Base-by-base conservation (phyloP, 2,888 invertebrate species). In the Cheilosia grossa region DNA sequence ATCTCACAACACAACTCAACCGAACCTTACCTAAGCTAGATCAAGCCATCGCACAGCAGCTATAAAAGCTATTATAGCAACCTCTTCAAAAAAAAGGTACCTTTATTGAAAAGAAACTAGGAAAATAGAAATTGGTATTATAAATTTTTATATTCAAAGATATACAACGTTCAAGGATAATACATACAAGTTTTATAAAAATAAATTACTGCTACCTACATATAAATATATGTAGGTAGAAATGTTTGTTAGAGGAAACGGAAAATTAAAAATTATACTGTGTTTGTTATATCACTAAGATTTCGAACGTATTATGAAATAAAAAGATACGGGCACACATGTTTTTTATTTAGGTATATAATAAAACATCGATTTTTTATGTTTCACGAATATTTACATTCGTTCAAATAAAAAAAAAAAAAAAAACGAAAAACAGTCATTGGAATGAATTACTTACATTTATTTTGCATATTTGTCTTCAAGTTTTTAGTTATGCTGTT, bases 151-250 rank as follows among this genome's bases (percentile, higher is more conserved):
- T 37, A 66, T 53, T 66, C n/a, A 24, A 64, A 51, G 13, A 19
- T 47, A 27, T 17, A 17, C 27, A 61, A 44, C 44, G 37, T 21
- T 40, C 19, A 37, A n/a, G n/a, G 15, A 21, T 37, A 47, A 63
- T 66, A 40, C 24, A 24, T 51, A 24, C 21, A 53, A 24, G 13
- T 27, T 53, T n/a, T 53, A 17, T 24, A 24, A 66, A 49, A 66
- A 66, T 66, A 53, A 66, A 51, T 66, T 64, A 64, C 19, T 37
- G 0, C 17, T 49, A 33, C 49, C 49, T 64, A 51, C 24, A 15
- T 40, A n/a, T 21, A 21, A 1, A 37, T 37, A 4, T 10, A 66
- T 17, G 5, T 49, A 27, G 6, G 27, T 7, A 27, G 6, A 27
- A 27, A 47, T 5, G 21, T 24, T 53, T 17, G 7, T 53, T 53